A percentile compares a stretch with the other conserved stretches of the same genome.
These are phyloP conservation scores for Heterodera carotae DNA, from an alignment of 1,140 invertebrate species.

Conservation along the genomic window DNA sequence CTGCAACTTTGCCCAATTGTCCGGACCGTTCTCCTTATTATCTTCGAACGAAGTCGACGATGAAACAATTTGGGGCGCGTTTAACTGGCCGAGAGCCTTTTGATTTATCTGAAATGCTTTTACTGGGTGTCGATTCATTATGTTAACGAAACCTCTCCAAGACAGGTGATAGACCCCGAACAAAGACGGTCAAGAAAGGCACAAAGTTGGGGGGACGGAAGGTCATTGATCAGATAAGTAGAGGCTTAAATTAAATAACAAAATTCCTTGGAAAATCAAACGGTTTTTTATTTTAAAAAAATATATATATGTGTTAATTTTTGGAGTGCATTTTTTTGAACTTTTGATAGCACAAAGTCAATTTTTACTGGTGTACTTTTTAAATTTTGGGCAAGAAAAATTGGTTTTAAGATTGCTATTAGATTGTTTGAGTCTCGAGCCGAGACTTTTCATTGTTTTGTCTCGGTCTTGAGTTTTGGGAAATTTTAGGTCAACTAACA, in stretches of 20 bases:
- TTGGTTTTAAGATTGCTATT: no score
- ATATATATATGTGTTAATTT: no score
- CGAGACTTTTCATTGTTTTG: no score
- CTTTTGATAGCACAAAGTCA: no score
- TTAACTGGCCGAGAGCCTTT: background rate
- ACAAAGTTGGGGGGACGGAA: slow-evolving; percentile 44
- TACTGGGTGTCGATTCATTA: background rate
- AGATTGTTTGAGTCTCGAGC: no score
- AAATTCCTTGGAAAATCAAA: no score
- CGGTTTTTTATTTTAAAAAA: no score
- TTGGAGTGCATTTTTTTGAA: no score
- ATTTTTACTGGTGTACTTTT: no score
- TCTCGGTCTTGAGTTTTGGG: no score
- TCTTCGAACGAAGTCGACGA: background rate
- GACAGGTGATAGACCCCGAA: slow-evolving; percentile 31
- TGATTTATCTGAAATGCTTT: background rate
- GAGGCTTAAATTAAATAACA: slow-evolving; percentile 54
- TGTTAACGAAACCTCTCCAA: slow-evolving; percentile 31
- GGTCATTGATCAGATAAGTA: slow-evolving; percentile 49
- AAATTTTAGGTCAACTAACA: no score
- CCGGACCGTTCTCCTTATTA: slow-evolving; percentile 46
- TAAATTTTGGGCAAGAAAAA: no score
- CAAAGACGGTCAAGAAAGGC: slow-evolving; percentile 36
- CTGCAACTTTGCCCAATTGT: slow-evolving; percentile 67
- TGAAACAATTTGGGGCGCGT: background rate